phyloP scores from a whole-genome alignment of 2,113 vertebrate species.

The Leptocoma aspasia region DNA sequence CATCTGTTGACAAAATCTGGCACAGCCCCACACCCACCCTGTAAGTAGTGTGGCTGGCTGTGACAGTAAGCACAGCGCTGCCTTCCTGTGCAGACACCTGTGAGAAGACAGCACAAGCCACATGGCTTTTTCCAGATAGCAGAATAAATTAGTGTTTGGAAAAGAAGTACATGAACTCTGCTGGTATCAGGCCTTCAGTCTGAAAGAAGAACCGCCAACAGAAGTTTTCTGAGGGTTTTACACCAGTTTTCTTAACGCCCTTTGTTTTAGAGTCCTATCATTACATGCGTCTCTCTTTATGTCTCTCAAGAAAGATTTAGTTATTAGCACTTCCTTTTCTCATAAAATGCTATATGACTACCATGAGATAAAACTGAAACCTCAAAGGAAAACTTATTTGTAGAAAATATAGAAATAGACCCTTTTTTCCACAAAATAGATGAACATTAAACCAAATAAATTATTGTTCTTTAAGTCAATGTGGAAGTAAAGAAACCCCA shows the following conservation, averaged over 20 bases:
- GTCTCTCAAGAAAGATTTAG: neutral
- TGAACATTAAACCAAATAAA: neutral
- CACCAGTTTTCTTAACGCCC: neutral
- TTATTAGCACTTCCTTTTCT: neutral
- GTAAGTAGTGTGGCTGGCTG: neutral
- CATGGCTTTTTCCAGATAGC: neutral
- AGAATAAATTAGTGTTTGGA: neutral
- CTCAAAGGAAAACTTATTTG: neutral
- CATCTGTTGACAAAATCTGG: neutral
- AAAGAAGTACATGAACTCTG: neutral
- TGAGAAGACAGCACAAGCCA: neutral
- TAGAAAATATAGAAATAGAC: neutral
- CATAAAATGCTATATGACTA: neutral
- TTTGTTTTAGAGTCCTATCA: neutral
- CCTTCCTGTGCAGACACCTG: neutral
- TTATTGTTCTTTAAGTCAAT: neutral
- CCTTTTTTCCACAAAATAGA: neutral
- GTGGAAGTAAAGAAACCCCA: neutral
- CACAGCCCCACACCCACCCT: neutral
- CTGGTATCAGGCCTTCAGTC: neutral
- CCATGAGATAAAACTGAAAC: neutral
- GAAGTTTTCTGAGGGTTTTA: neutral
- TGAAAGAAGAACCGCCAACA: neutral
- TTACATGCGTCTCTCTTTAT: neutral
- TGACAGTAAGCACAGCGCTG: neutral